Conservation (phyloP, 2,888 invertebrate species). For the Peribatodes rhomboidaria region DNA sequence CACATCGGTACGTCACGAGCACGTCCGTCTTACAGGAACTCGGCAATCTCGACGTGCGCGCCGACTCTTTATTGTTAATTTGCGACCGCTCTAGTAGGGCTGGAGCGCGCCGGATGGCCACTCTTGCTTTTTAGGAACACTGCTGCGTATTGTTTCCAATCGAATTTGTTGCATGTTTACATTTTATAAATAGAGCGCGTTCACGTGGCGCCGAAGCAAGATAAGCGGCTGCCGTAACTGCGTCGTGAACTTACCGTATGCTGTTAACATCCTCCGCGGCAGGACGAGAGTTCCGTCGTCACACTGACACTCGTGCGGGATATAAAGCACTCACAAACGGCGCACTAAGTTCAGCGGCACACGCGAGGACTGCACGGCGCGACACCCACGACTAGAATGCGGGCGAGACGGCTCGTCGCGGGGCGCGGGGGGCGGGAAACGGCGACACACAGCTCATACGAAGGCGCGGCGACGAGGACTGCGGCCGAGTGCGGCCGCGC, state of each 20-base stretch:
- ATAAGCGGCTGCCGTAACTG: constrained; percentile 72
- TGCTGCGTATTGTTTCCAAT: constrained; percentile 73
- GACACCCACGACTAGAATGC: constrained; percentile 86
- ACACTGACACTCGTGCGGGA: constrained; percentile 85
- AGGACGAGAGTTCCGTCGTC: constrained; percentile 76
- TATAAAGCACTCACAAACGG: constrained; percentile 84
- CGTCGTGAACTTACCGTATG: constrained; percentile 81
- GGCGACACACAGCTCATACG: constrained; percentile 81
- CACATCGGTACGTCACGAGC: constrained; percentile 59
- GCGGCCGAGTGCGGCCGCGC: constrained; percentile 78
- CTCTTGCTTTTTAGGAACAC: constrained; percentile 72
- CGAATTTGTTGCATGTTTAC: constrained; percentile 83
- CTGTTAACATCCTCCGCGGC: constrained; percentile 86
- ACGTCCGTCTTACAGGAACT: constrained; percentile 81
- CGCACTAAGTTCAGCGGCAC: constrained; percentile 84
- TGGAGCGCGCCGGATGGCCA: constrained; percentile 66
- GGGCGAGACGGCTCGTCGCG: constrained; percentile 76
- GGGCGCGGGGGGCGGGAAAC: constrained; percentile 78
- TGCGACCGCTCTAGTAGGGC: constrained; percentile 63
- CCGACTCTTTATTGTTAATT: constrained; percentile 78
- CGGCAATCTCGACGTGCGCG: constrained; percentile 77
- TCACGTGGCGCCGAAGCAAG: constrained; percentile 81
- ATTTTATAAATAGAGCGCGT: constrained; percentile 83
- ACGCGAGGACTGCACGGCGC: constrained; percentile 85
- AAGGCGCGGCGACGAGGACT: constrained; percentile 84